Evolutionary conservation across 1,140 invertebrate genomes (phyloP).

Genomic region (Himalopsyche phryganea): DNA sequence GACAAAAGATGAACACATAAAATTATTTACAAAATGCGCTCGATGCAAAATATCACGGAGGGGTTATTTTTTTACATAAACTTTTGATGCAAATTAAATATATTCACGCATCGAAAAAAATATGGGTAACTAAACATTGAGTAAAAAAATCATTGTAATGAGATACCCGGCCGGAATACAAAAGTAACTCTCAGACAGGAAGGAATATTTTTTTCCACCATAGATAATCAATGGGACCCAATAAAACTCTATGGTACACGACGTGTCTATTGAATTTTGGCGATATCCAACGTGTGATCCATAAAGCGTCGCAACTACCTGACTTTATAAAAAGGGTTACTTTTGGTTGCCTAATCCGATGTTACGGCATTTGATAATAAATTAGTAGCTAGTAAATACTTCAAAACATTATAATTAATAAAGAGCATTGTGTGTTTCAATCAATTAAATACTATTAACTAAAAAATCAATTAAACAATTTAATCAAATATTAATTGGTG

Average conservation of each 20-base stretch:
- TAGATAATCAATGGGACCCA: constrained; percentile 32
- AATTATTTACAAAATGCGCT: constrained; percentile 12
- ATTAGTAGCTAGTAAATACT: no score
- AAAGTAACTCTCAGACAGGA: constrained; percentile 28
- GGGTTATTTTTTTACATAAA: constrained; percentile 24
- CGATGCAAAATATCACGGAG: constrained; percentile 21
- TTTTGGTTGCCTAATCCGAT: no score
- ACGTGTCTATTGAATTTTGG: constrained; percentile 12
- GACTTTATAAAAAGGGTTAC: no score
- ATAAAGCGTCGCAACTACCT: no score
- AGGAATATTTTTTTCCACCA: constrained; percentile 23
- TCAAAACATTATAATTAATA: no score
- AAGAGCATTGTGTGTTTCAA: no score
- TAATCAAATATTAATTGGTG: no score
- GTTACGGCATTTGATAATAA: no score
- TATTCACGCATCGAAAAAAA: constrained; percentile 31
- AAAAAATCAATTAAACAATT: no score
- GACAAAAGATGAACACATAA: constrained; percentile 20
- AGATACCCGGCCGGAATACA: constrained; percentile 29
- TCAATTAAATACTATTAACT: no score
- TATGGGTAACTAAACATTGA: constrained; percentile 30
- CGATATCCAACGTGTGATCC: constrained; percentile 6
- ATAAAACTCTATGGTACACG: constrained; percentile 16
- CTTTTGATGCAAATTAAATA: constrained; percentile 34
- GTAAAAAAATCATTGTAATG: constrained; percentile 28